These are phyloP conservation scores for Ormyrus labotus DNA, from an alignment of 2,888 invertebrate genomes.

Conservation along the genomic window DNA sequence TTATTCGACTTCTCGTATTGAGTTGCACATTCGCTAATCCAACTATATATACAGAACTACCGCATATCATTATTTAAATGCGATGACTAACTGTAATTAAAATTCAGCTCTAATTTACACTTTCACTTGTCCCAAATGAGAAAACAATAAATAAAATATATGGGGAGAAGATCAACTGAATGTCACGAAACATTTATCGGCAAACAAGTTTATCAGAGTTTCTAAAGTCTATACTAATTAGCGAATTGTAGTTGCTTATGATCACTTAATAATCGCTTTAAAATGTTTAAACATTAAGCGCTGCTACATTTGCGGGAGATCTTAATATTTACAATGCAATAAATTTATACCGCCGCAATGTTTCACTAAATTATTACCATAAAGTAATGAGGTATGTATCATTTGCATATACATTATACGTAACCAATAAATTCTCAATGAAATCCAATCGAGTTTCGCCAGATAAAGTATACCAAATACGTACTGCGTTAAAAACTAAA, in stretches of 20 bases:
- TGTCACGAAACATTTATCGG: not conserved
- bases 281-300: conserved; percentile 10
- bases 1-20: conserved; percentile 35
- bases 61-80: conserved; percentile 49
- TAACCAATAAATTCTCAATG: conserved; percentile 36
- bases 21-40: conserved; percentile 32
- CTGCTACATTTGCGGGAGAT: conserved; percentile 1
- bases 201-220: not conserved
- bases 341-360: conserved; percentile 22
- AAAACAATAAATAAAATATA: conserved; percentile 21
- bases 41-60: conserved; percentile 26
- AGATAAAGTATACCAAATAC: conserved; percentile 13
- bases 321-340: conserved; percentile 23
- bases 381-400: conserved; percentile 26
- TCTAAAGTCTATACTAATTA: too few species aligned
- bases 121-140: conserved; percentile 53
- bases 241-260: not conserved
- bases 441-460: conserved; percentile 16
- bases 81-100: conserved; percentile 50
- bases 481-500: not conserved
- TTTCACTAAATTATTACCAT: conserved; percentile 41
- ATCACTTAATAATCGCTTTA: conserved; percentile 19
- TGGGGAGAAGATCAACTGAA: not conserved
- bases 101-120: conserved; percentile 50
- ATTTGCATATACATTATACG: conserved; percentile 36